Evolutionary conservation across 2,888 invertebrate species (phyloP).

Genomic region (Chloroclysta siterata): DNA sequence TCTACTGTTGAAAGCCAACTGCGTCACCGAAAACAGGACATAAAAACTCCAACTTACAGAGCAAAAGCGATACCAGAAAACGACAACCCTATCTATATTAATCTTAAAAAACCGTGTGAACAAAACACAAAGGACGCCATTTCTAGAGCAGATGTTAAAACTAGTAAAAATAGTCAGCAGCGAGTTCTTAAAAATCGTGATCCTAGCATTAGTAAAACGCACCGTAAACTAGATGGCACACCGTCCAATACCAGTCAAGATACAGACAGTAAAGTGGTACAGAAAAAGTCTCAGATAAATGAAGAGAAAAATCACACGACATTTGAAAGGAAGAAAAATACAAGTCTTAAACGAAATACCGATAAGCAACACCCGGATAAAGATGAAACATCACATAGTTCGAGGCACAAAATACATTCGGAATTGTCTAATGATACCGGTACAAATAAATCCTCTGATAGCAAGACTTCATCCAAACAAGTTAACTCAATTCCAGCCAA

Average conservation of each 20-base stretch:
- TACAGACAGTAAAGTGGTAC: slow-evolving; percentile 10
- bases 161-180: slow-evolving; percentile 38
- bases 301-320: slow-evolving; percentile 20
- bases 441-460: slow-evolving; percentile 28
- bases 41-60: slow-evolving; percentile 28
- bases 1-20: slow-evolving; percentile 38
- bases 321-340: slow-evolving; percentile 26
- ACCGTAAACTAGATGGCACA: slow-evolving; percentile 35
- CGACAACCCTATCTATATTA: slow-evolving; percentile 54
- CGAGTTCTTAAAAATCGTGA: slow-evolving; percentile 34
- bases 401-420: slow-evolving; percentile 17
- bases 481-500: slow-evolving; percentile 32
- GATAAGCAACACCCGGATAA: slow-evolving; percentile 17
- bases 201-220: slow-evolving; percentile 30
- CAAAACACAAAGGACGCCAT: slow-evolving; percentile 39
- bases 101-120: slow-evolving; percentile 46
- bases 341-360: slow-evolving; percentile 17
- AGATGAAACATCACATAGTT: slow-evolving; percentile 17
- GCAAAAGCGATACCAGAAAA: slow-evolving; percentile 43
- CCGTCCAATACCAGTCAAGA: slow-evolving; percentile 27
- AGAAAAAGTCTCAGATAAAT: slow-evolving; percentile 11
- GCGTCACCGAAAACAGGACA: slow-evolving; percentile 18
- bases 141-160: slow-evolving; percentile 41
- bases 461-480: slow-evolving; percentile 29
- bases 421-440: slow-evolving; percentile 34